A percentile compares a stretch with the other conserved stretches of the same genome.
Conservation (phyloP, 2,113 vertebrate species). For the Heterocephalus glaber region DNA sequence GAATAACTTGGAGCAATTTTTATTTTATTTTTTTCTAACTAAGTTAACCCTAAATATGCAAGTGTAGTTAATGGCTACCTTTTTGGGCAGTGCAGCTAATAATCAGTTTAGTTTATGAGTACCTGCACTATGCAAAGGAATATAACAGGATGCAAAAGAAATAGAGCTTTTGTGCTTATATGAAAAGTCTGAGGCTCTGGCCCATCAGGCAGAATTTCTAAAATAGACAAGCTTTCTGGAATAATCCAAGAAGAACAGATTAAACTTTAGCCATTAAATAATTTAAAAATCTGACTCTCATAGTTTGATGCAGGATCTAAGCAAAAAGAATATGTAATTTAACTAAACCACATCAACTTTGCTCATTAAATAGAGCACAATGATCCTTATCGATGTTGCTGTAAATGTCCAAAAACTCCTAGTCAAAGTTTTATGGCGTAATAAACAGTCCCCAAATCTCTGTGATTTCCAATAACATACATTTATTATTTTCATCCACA, state of each 20-base stretch:
- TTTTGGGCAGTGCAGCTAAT: not conserved
- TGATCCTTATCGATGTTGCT: not conserved
- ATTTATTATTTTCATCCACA: not conserved
- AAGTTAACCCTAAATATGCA: slow-evolving; percentile 14
- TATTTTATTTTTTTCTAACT: not conserved
- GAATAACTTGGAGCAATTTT: slow-evolving; percentile 5
- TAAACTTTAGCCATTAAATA: not conserved
- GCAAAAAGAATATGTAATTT: not conserved
- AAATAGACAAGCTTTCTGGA: not conserved
- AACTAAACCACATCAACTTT: not conserved
- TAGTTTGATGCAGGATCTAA: not conserved
- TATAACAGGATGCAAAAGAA: not conserved
- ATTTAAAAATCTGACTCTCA: not conserved
- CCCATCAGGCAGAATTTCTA: not conserved
- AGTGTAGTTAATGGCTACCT: not conserved
- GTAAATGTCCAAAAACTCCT: not conserved
- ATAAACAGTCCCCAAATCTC: not conserved
- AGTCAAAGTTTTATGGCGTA: not conserved
- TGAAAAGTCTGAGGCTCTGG: not conserved
- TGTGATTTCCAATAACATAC: not conserved
- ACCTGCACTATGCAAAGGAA: not conserved
- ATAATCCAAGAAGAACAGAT: not conserved
- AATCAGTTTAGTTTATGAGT: not conserved
- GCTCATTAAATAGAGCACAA: not conserved
- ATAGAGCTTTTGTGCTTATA: not conserved